Conservation (phyloP, 2,113 vertebrate species). For the Typhlomys cinereus region DNA sequence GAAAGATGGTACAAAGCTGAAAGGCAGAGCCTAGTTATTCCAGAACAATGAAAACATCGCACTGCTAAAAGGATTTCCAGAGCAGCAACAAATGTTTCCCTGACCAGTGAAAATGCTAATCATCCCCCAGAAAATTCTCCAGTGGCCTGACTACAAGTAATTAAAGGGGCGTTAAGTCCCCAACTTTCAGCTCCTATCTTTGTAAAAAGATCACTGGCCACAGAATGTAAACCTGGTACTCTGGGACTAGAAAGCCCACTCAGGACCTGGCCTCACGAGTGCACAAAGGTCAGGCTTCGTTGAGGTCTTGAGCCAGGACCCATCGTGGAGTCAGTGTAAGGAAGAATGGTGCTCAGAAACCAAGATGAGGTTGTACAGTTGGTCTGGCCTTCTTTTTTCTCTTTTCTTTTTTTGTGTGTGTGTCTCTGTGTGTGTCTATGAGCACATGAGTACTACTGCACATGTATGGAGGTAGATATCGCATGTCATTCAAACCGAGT, state of each 20-base stretch:
- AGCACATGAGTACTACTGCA: too few species aligned
- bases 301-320: background rate
- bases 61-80: background rate
- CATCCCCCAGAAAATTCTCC: background rate
- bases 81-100: background rate
- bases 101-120: background rate
- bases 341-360: background rate
- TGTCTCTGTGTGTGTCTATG: too few species aligned
- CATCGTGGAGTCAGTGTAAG: background rate
- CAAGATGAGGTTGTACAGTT: fast-evolving
- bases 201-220: background rate
- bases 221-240: background rate
- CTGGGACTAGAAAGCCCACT: too few species aligned
- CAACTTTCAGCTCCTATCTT: background rate
- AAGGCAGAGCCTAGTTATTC: background rate
- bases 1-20: background rate
- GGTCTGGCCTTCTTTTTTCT: background rate
- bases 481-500: too few species aligned
- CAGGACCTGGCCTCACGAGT: background rate
- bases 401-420: too few species aligned
- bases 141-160: background rate
- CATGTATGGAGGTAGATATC: too few species aligned
- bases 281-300: background rate
- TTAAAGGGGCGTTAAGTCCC: background rate
- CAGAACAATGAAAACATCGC: background rate